phyloP scores from a whole-genome alignment of 2,113 vertebrate genomes.

The Leptobrachium ailaonicum region DNA sequence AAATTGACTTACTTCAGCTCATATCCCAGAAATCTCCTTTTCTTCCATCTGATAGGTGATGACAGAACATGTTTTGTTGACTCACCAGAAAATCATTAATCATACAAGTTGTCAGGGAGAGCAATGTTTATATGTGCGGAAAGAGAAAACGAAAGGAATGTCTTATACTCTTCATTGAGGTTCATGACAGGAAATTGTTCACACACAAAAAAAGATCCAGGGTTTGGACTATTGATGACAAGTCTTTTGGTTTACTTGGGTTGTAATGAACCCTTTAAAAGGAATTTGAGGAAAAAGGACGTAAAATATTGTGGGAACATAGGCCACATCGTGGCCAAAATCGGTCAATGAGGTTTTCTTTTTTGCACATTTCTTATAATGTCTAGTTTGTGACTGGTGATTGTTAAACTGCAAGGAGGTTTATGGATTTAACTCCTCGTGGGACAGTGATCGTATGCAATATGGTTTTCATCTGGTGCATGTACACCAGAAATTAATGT shows the following conservation, averaged over 20 bases:
- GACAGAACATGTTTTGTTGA: conserved; percentile 28
- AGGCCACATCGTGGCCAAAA: neutral
- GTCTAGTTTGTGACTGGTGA: too few species aligned
- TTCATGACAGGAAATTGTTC: conserved; percentile 18
- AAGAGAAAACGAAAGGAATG: conserved; percentile 42
- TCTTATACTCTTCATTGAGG: conserved; percentile 2
- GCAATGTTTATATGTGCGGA: conserved; percentile 33
- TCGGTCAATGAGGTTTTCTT: too few species aligned
- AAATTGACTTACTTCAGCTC: conserved; percentile 10
- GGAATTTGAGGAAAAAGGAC: neutral
- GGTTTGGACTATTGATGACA: conserved; percentile 6
- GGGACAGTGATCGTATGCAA: too few species aligned
- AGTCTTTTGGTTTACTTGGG: conserved; percentile 2
- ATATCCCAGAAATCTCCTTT: conserved; percentile 12
- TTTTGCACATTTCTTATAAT: too few species aligned
- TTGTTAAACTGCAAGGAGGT: too few species aligned
- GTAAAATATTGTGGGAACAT: neutral
- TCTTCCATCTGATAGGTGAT: conserved; percentile 22
- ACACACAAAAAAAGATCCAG: conserved; percentile 3
- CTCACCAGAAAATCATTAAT: conserved; percentile 36
- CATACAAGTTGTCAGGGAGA: conserved; percentile 35
- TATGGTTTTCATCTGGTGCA: too few species aligned
- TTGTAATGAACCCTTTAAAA: conserved; percentile 1
- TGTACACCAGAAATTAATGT: too few species aligned
- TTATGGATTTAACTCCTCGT: too few species aligned